A percentile compares a stretch with the other conserved stretches of the same genome.
Conservation (phyloP, 2,888 invertebrate species). For the Monopis laevigella region DNA sequence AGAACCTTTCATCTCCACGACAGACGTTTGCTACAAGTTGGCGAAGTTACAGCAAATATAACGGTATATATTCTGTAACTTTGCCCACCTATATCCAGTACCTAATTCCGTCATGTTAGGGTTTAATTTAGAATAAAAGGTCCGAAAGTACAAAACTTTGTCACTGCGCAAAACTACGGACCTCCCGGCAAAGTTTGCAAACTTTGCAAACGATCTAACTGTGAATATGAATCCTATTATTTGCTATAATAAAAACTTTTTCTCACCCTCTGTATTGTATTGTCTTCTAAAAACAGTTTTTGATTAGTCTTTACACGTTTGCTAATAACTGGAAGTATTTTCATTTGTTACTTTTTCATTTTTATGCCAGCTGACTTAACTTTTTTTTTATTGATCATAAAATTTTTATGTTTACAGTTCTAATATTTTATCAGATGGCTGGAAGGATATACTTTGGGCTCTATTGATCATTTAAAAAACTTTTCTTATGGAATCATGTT, state of each 20-base stretch:
- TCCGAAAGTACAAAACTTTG: background rate
- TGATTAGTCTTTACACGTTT: too few relatives aligned
- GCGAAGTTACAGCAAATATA: slow-evolving; percentile 6
- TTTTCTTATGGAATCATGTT: too few relatives aligned
- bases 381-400: too few relatives aligned
- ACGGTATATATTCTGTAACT: too few relatives aligned
- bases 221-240: slow-evolving; percentile 48
- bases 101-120: background rate
- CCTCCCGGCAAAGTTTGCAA: slow-evolving; percentile 13
- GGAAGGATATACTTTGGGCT: too few relatives aligned
- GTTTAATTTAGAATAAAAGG: background rate
- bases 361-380: too few relatives aligned
- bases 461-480: too few relatives aligned
- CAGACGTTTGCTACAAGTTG: slow-evolving; percentile 7
- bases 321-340: too few relatives aligned
- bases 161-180: background rate
- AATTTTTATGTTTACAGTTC: too few relatives aligned
- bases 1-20: slow-evolving; percentile 5
- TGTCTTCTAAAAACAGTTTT: too few relatives aligned
- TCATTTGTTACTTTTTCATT: too few relatives aligned
- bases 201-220: slow-evolving; percentile 34
- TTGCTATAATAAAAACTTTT: slow-evolving; percentile 41
- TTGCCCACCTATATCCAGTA: background rate
- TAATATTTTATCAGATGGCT: too few relatives aligned
- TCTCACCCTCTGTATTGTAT: slow-evolving; percentile 9